Base-by-base conservation (phyloP, 2,888 invertebrate genomes). In the Seladonia tumulorum region DNA sequence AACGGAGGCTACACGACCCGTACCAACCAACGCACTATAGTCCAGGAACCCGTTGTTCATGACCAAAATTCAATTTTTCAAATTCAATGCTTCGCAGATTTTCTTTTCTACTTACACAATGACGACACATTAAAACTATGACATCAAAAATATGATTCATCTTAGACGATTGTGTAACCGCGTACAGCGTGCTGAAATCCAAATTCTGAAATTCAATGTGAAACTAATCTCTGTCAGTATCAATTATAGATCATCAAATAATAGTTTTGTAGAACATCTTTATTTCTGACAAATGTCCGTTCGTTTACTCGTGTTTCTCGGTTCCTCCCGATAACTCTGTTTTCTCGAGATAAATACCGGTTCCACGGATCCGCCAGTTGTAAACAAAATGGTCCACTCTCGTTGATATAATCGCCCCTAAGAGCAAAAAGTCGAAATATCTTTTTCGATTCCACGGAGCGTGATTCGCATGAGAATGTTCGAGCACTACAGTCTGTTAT, bases 241-340 rank as follows among this genome's bases (percentile, higher is more conserved):
- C 35, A 35, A 35, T 35, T 35, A 35, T 35, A 35, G 35, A 35
- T 35, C 35, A 35, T 35, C 35, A 5, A 35, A 35, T 35, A 35
- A 35, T 35, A 35, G 5, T 35, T 35, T 4, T 35, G 35, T 35
- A 35, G 35, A 35, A 35, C 35, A 35, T 35, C 35, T 35, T 35
- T 35, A 35, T n/a, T n/a, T n/a, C n/a, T n/a, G n/a, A n/a, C 3
- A 49, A 29, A 22, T 49, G 39, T 70, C 25, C 18, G 45, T 16
- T 25, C 49, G 14, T 66, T 84, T 78, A 77, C 49, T 16, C 25
- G 16, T 53, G 45, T 18, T 68, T 79, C 29, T 73, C 42, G 66
- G 42, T 29, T 47, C 16, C 10, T n/a, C 68, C 39, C 82, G 79
- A 74, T 83, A 82, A 82, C 49, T 76, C 82, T 35, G 39, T 74